Conservation (phyloP, 1,140 invertebrate genomes). For the Dreissena polymorpha region DNA sequence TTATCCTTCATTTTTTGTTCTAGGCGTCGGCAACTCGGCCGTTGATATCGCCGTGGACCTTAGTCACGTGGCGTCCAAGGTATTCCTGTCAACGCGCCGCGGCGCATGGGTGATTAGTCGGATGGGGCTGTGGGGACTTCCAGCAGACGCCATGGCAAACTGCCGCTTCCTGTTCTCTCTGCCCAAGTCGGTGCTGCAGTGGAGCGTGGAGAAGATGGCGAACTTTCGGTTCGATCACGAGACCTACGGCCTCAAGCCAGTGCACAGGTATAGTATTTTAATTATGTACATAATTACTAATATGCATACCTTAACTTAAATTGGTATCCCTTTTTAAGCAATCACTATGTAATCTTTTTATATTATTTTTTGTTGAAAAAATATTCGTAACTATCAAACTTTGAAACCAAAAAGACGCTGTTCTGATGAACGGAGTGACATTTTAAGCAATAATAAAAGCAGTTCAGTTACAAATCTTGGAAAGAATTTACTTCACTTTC, state of each 20-base stretch:
- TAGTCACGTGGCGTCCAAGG: slow-evolving; percentile 79
- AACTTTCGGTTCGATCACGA: slow-evolving; percentile 73
- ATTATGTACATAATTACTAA: not conserved
- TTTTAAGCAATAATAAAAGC: too few species aligned
- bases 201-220: slow-evolving; percentile 72
- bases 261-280: slow-evolving; percentile 62
- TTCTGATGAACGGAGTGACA: too few species aligned
- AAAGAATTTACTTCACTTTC: too few species aligned
- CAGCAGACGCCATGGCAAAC: slow-evolving; percentile 76
- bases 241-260: slow-evolving; percentile 71
- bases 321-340: too few species aligned
- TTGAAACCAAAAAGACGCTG: too few species aligned
- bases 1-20: slow-evolving; percentile 21
- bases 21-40: slow-evolving; percentile 83
- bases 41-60: slow-evolving; percentile 82
- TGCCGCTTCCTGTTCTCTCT: slow-evolving; percentile 72
- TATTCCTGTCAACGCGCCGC: slow-evolving; percentile 74
- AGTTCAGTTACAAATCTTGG: too few species aligned
- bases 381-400: too few species aligned
- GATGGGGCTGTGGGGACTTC: slow-evolving; percentile 75
- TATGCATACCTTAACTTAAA: too few species aligned
- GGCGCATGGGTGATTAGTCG: slow-evolving; percentile 79
- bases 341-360: too few species aligned
- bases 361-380: too few species aligned
- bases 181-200: slow-evolving; percentile 73